A percentile compares a stretch with the other conserved stretches of the same genome.
Evolutionary conservation across 2,888 invertebrate species (phyloP).

Genomic region (Melanchra persicariae): DNA sequence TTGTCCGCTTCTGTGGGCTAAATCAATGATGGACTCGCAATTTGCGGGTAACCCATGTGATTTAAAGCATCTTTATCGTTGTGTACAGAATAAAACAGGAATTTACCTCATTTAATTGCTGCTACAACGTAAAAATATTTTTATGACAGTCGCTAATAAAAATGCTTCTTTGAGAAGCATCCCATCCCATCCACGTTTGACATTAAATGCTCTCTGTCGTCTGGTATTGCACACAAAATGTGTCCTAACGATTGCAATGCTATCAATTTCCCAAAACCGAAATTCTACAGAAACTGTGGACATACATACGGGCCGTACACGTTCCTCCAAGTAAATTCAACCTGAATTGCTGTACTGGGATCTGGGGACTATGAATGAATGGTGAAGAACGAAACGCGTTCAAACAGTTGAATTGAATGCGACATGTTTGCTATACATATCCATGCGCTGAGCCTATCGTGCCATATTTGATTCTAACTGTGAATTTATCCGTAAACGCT

Average conservation of each 20-base stretch:
- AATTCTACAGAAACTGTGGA: background rate
- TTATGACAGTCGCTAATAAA: background rate
- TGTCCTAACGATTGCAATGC: background rate
- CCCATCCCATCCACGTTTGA: background rate
- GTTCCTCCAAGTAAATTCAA: slow-evolving; percentile 3
- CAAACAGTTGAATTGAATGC: background rate
- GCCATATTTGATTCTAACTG: background rate
- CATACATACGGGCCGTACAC: background rate
- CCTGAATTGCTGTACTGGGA: background rate
- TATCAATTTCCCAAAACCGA: background rate
- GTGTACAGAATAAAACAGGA: slow-evolving; percentile 1
- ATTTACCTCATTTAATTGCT: background rate
- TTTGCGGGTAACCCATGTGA: background rate
- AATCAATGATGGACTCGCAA: slow-evolving; percentile 28
- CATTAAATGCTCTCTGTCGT: background rate
- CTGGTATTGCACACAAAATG: background rate
- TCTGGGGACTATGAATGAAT: background rate
- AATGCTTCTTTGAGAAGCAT: background rate
- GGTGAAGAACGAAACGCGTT: background rate
- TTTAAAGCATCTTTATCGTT: background rate
- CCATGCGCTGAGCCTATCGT: background rate
- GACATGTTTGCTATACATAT: no score
- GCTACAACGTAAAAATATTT: no score
- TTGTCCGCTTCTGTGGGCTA: slow-evolving; percentile 22
- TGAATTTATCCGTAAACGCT: background rate